Percentiles rank a stretch among this genome's conserved stretches.
Evolutionary conservation across 2,113 vertebrate genomes (phyloP).

Genomic region (Sminthopsis crassicaudata): DNA sequence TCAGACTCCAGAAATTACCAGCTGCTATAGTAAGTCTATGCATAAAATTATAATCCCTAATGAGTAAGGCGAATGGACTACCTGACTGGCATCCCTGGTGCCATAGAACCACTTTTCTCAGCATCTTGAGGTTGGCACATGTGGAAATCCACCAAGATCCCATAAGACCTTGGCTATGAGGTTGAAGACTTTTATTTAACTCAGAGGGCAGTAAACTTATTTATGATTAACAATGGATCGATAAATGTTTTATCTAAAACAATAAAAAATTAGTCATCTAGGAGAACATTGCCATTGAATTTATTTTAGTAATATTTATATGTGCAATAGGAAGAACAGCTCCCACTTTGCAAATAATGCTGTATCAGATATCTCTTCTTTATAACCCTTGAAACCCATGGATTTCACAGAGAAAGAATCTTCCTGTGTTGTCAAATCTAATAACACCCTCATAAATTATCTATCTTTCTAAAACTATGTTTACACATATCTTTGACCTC

Average conservation of each 20-base stretch:
- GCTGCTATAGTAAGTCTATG: background rate
- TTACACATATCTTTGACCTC: background rate
- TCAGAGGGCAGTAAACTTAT: background rate
- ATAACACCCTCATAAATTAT: background rate
- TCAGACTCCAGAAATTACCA: background rate
- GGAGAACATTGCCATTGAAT: background rate
- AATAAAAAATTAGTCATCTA: background rate
- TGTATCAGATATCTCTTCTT: background rate
- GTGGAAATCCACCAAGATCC: background rate
- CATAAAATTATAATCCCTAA: background rate
- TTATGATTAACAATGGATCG: background rate
- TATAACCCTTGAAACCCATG: background rate
- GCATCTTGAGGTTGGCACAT: background rate
- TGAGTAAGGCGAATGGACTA: background rate
- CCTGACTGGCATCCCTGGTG: background rate
- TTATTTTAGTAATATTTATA: background rate
- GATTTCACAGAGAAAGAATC: background rate
- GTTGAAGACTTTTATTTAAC: background rate
- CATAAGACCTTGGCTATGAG: background rate
- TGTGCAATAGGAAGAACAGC: background rate
- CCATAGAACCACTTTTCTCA: background rate
- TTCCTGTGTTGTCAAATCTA: background rate
- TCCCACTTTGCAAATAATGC: background rate
- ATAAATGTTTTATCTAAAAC: background rate
- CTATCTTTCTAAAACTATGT: background rate